Base-by-base conservation (phyloP, 2,797 vertebrate species). In the Luscinia luscinia region DNA sequence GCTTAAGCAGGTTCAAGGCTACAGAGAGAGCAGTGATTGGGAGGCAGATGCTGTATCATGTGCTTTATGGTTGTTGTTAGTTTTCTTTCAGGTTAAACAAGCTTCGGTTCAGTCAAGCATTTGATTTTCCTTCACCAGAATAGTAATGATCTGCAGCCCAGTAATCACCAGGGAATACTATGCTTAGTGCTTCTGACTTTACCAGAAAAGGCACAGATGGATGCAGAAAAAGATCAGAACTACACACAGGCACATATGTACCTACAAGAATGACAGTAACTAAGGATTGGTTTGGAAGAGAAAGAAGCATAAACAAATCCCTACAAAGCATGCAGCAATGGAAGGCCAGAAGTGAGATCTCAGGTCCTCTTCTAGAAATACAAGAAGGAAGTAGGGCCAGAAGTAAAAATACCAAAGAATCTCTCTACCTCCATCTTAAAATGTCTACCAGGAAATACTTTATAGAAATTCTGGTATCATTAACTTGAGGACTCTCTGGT, bases 61-160 rank as follows among this genome's bases (percentile, higher is more conserved):
- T 84, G 77, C 67, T 90, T 95, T 77, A 88, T 18, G 28, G 58
- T 55, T 87, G 88, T 63, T 73, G 64, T 90, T 91, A 79, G 83
- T 87, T 90, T 95, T 94, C 89, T 77, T 91, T 82, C 85, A 85
- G 74, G 85, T 93, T 94, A 90, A 96, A 91, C 87, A 88, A 94
- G 86, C 80, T 93, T 85, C 0, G 0, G 57, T 87, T 95, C 94
- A 94, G 93, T 93, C 93, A 96, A 93, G 91, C 93, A 86, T 94
- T 80, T 90, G 68, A 95, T 96, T 93, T 91, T 80, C 77, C 63
- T 91, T 91, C 84, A 91, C 63, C 67, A 79, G 80, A 94, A 91
- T 84, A 89, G 88, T 78, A 96, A 88, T 41, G 40, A 93, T 17
- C 69, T 86, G 63, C 85, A 91, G 83, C 64, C 67, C 61, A 91